A percentile compares a stretch with the other conserved stretches of the same genome.
These are phyloP conservation scores for Gymnoscopelus microlampas DNA, from an alignment of 2,797 vertebrate genomes.

Conservation along the genomic window DNA sequence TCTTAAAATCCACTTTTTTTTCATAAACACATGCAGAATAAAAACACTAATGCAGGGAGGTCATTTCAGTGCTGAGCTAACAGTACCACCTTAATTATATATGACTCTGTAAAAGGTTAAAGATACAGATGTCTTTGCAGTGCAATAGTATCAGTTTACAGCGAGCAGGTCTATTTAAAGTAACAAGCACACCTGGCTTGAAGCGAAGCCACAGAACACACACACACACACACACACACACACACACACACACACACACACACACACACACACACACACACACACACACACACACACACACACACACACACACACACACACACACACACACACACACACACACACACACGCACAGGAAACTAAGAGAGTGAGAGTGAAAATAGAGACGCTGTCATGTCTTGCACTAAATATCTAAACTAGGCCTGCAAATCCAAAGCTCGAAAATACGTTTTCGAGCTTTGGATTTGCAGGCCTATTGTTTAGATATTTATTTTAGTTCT, in stretches of 20 bases:
- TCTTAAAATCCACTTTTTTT: no score
- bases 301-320: no score
- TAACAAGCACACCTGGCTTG: constrained; percentile 52
- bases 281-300: no score
- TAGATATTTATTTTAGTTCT: no score
- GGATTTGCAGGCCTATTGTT: no score
- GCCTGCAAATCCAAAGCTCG: constrained; percentile 7
- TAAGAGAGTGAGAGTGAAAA: constrained; percentile 34
- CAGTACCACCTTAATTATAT: no score
- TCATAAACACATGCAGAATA: neutral
- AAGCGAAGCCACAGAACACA: constrained; percentile 45
- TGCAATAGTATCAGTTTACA: constrained; percentile 1
- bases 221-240: no score
- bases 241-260: no score
- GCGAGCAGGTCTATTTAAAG: constrained; percentile 24
- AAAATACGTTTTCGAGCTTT: neutral
- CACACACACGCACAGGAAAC: constrained; percentile 57
- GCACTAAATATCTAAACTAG: neutral
- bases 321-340: constrained; percentile 17
- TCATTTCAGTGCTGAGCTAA: no score
- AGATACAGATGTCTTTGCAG: neutral
- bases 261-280: no score
- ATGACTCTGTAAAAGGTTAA: no score
- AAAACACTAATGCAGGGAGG: constrained; percentile 3
- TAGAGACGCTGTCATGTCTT: neutral